These are phyloP conservation scores for Thunnus maccoyii DNA, from an alignment of 2,113 vertebrate genomes.

Conservation along the genomic window DNA sequence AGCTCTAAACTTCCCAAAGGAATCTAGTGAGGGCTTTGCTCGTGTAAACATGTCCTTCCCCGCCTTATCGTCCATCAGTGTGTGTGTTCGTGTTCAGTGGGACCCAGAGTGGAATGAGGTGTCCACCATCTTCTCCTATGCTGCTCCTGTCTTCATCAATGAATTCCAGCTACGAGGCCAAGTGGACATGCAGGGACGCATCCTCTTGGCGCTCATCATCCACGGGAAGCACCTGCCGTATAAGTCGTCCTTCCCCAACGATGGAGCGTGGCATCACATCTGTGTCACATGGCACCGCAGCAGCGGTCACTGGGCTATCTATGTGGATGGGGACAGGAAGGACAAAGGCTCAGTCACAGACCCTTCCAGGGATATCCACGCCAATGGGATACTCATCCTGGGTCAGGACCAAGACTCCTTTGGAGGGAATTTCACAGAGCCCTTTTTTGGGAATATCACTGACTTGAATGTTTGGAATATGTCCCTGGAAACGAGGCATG, in stretches of 20 bases:
- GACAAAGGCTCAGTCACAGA: conserved; percentile 70
- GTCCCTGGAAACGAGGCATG: conserved; percentile 77
- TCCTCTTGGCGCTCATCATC: conserved; percentile 88
- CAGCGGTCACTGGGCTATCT: conserved; percentile 84
- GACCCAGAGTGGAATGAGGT: conserved; percentile 77
- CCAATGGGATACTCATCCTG: conserved; percentile 88
- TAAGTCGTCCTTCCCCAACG: conserved; percentile 84
- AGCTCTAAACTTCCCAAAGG: conserved; percentile 85
- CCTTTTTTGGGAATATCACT: conserved; percentile 93
- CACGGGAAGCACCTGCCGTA: conserved; percentile 90
- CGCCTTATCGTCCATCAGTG: conserved; percentile 82
- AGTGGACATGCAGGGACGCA: conserved; percentile 75
- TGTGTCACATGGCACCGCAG: conserved; percentile 88
- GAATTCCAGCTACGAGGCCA: conserved; percentile 92
- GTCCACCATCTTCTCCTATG: conserved; percentile 90
- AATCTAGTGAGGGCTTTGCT: conserved; percentile 84
- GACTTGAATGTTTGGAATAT: conserved; percentile 88
- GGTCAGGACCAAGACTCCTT: conserved; percentile 94
- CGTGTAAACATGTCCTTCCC: conserved; percentile 85
- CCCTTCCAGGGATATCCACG: conserved; percentile 81
- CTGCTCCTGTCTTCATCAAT: conserved; percentile 85
- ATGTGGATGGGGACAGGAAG: conserved; percentile 84
- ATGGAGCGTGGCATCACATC: conserved; percentile 90
- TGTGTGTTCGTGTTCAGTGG: conserved; percentile 91
- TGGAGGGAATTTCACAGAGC: conserved; percentile 92